Base-by-base conservation (phyloP, 2,888 invertebrate species). In the Julus scandinavius region DNA sequence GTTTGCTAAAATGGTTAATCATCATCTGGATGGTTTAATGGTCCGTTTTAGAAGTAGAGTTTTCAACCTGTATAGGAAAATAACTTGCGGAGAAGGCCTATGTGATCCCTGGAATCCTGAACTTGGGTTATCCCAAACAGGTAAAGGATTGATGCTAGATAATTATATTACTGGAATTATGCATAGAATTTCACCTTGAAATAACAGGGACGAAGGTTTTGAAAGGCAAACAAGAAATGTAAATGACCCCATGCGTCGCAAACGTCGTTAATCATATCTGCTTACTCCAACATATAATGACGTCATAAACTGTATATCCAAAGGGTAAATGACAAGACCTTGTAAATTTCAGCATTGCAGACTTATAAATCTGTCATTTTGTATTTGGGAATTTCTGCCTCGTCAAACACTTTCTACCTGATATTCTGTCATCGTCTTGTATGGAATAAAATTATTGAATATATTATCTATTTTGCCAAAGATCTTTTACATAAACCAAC, bases 21-120 rank as follows among this genome's bases (percentile, higher is more conserved):
- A 45, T 49, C 50, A 87, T 38, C 29, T 87, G 54, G 87, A 87
- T 87, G 87, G 87, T 54, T 87, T 87, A 54, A 87, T 87, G 87
- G 87, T 87, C 50, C 87, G 54, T 50, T 87, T 87, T 54, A 20
- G 87, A 87, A 87, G 87, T 17, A 50, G 29, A 54, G 87, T 87
- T 40, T 87, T 87, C 58, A 58, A 54, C 17, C 29, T 87, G 87
- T 87, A 87, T 38, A 49, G 58, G 54, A 50, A 29, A 54, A 87
- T 87, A 40, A 87, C 87, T 29, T 87, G 87, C 13, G 58, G 58
- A 29, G n/a, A 87, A 17, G 87, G 58, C 9, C 50, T 87, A 9
- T 87, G 87, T 87, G 87, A 87, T 2, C 87, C 87, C 1, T 54
- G 50, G 87, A 58, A 13, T 20, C 85, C 85, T 49, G 85, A 85